A percentile compares a stretch with the other conserved stretches of the same genome.
phyloP scores from a whole-genome alignment of 2,888 invertebrate genomes.

The Lydus trimaculatus region DNA sequence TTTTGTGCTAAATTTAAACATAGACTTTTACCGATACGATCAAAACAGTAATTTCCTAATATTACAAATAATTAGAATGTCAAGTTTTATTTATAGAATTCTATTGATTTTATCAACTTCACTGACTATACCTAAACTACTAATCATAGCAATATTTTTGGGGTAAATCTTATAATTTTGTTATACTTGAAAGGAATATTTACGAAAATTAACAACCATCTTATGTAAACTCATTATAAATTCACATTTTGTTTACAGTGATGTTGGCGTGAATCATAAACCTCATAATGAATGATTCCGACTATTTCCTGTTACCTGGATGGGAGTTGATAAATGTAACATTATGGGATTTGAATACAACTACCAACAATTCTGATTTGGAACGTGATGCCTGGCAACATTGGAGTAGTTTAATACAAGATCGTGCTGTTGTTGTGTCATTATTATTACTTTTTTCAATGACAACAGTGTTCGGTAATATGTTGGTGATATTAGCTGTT shows the following conservation, averaged over 20 bases:
- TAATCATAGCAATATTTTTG: no score
- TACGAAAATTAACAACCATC: no score
- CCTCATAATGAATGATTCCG: conserved; percentile 45
- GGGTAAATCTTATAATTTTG: no score
- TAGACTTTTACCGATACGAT: no score
- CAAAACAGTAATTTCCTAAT: no score
- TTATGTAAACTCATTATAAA: neutral
- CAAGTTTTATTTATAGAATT: no score
- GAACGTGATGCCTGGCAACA: conserved; percentile 58
- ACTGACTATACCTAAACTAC: no score
- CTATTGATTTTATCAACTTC: no score
- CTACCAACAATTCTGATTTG: conserved; percentile 51
- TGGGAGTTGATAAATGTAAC: conserved; percentile 38
- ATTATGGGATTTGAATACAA: conserved; percentile 41
- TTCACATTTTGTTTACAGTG: neutral
- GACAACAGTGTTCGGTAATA: conserved; percentile 94
- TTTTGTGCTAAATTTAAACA: no score
- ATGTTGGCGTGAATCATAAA: neutral
- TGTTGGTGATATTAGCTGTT: conserved; percentile 92
- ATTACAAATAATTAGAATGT: no score
- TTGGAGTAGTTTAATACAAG: conserved; percentile 67
- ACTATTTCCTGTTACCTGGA: conserved; percentile 29
- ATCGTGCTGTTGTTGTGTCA: conserved; percentile 79
- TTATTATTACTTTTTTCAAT: conserved; percentile 87
- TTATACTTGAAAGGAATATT: no score